Evolutionary conservation across 2,113 vertebrate species (phyloP).

Genomic region (Vireo altiloquus): DNA sequence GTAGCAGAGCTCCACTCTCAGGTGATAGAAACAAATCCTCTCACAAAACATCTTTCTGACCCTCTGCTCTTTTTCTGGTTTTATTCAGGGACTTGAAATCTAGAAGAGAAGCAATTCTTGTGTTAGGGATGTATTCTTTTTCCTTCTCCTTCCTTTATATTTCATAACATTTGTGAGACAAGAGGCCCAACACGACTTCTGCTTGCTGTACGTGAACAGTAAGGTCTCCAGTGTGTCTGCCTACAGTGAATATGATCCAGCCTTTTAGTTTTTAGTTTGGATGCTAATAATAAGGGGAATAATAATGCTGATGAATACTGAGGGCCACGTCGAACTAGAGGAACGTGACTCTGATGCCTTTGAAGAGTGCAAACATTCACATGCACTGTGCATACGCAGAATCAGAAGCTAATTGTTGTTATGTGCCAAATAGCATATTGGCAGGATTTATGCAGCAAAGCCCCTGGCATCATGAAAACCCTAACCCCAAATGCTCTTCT

Average conservation of each 20-base stretch:
- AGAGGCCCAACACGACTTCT: fast-evolving
- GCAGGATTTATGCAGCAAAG: conserved; percentile 47
- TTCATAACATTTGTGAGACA: background rate
- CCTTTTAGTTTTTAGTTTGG: background rate
- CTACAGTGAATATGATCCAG: background rate
- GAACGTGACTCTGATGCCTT: background rate
- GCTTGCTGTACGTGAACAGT: fast-evolving
- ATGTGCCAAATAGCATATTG: conserved; percentile 40
- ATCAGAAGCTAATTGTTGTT: conserved; percentile 36
- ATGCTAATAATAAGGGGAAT: background rate
- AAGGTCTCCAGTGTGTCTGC: background rate
- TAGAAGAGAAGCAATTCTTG: background rate
- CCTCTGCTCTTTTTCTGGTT: background rate
- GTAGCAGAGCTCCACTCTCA: background rate
- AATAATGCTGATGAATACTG: background rate
- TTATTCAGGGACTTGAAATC: background rate
- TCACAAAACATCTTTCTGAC: background rate
- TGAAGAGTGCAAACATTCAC: background rate
- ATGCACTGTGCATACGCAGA: background rate
- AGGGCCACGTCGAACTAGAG: background rate
- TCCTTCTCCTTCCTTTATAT: background rate
- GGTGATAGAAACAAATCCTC: background rate
- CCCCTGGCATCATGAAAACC: conserved; percentile 47
- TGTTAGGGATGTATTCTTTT: background rate
- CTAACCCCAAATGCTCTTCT: conserved; percentile 45